A percentile compares a stretch with the other conserved stretches of the same genome.
Conservation (phyloP, 1,140 invertebrate genomes). For the Cydia amplana region DNA sequence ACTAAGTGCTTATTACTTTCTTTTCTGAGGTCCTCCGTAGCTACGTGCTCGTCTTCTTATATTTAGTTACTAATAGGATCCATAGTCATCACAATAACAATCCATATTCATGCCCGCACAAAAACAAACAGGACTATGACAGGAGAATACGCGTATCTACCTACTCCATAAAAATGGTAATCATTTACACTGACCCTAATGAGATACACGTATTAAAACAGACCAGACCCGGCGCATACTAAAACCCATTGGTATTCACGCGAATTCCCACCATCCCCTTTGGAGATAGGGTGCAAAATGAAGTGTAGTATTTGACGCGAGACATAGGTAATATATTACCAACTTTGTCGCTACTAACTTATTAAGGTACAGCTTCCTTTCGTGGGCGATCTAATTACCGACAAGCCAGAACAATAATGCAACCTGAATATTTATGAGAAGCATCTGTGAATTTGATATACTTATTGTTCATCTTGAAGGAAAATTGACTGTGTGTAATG, state of each 20-base stretch:
- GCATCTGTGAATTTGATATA: constrained; percentile 74
- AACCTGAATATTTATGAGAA: constrained; percentile 77
- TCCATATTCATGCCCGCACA: constrained; percentile 7
- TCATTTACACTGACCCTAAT: constrained; percentile 52
- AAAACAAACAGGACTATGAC: constrained; percentile 16
- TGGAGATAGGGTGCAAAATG: neutral
- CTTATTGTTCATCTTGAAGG: constrained; percentile 72
- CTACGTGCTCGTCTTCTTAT: neutral
- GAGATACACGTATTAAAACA: constrained; percentile 52
- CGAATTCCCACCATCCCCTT: neutral
- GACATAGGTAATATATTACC: constrained; percentile 64
- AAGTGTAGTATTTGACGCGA: neutral
- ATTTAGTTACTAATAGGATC: neutral
- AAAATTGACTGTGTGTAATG: constrained; percentile 77
- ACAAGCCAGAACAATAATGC: constrained; percentile 76
- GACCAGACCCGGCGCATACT: constrained; percentile 42
- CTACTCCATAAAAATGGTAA: constrained; percentile 40
- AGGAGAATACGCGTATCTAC: constrained; percentile 29
- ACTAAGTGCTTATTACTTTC: too few species aligned
- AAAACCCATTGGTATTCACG: constrained; percentile 30
- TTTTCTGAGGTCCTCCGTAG: neutral
- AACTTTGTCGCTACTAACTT: constrained; percentile 70
- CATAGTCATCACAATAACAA: constrained; percentile 1
- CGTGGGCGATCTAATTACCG: constrained; percentile 78
- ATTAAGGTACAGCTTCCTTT: constrained; percentile 71